phyloP scores from a whole-genome alignment of 2,888 invertebrate species.

The Cryptocephalus moraei region DNA sequence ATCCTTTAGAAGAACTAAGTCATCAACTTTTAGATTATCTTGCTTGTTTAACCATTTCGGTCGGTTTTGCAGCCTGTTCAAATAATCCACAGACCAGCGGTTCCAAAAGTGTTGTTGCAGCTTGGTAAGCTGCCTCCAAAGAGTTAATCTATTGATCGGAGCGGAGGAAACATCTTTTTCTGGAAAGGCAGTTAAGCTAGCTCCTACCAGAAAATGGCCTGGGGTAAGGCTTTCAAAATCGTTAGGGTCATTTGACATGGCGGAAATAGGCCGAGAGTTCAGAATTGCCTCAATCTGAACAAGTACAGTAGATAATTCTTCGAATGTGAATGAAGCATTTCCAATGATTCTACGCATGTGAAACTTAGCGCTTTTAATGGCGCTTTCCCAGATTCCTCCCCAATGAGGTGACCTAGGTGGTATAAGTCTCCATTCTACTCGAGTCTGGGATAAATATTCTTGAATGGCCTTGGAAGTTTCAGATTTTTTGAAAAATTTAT shows the following conservation, averaged over 20 bases:
- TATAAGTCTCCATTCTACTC: neutral
- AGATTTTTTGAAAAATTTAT: neutral
- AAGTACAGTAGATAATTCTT: neutral
- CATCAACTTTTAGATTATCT: too few species aligned
- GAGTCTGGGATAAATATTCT: neutral
- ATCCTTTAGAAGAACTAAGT: too few species aligned
- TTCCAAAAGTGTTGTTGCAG: neutral
- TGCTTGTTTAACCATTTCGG: too few species aligned
- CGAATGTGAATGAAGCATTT: neutral
- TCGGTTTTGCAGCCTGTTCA: too few species aligned
- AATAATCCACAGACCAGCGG: too few species aligned
- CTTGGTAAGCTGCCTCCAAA: neutral
- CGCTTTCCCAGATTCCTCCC: conserved; percentile 1
- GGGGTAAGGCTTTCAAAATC: neutral
- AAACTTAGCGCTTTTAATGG: neutral
- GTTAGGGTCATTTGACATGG: conserved; percentile 1
- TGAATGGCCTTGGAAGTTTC: neutral
- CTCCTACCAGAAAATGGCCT: conserved; percentile 1
- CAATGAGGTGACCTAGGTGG: neutral
- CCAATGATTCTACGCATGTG: conserved; percentile 1
- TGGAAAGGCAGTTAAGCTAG: neutral
- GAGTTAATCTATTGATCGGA: neutral
- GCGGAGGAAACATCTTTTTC: neutral
- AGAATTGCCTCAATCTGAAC: conserved; percentile 1
- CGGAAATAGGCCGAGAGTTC: conserved; percentile 1